Evolutionary conservation across 2,888 invertebrate genomes (phyloP).

Genomic region (Rhodophaea formosa): DNA sequence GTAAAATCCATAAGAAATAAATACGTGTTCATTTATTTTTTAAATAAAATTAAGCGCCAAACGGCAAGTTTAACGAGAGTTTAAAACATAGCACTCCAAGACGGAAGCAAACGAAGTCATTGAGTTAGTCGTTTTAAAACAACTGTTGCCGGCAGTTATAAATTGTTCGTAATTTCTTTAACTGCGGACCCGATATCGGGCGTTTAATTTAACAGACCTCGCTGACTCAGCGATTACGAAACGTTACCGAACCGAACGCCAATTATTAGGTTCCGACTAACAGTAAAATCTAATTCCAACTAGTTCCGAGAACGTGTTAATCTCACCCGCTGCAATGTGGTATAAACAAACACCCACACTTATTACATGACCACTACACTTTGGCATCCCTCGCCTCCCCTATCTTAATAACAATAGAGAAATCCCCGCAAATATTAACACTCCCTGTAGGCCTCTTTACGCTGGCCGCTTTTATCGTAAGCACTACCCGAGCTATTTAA

Average conservation of each 20-base stretch:
- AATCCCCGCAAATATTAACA: constrained; percentile 22
- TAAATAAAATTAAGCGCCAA: background rate
- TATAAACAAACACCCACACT: constrained; percentile 38
- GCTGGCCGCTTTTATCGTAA: constrained; percentile 36
- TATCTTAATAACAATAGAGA: constrained; percentile 21
- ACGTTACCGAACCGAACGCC: constrained; percentile 30
- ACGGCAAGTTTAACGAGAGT: constrained; percentile 25
- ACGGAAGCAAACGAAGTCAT: constrained; percentile 45
- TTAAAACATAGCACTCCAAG: constrained; percentile 37
- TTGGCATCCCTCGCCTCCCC: constrained; percentile 23
- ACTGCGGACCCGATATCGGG: constrained; percentile 38
- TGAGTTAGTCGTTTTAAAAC: constrained; percentile 39
- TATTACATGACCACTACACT: constrained; percentile 30
- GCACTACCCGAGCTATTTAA: constrained; percentile 49
- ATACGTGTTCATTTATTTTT: too few relatives aligned
- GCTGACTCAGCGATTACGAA: constrained; percentile 27
- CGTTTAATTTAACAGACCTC: constrained; percentile 24
- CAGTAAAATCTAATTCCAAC: constrained; percentile 36
- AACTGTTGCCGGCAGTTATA: constrained; percentile 47
- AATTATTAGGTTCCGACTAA: constrained; percentile 33
- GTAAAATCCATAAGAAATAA: too few relatives aligned
- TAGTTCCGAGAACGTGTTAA: constrained; percentile 37
- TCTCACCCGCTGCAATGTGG: constrained; percentile 35
- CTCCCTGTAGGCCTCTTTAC: constrained; percentile 27
- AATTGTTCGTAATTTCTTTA: constrained; percentile 53